phyloP scores from a whole-genome alignment of 2,888 invertebrate species.

The Nebria salina region DNA sequence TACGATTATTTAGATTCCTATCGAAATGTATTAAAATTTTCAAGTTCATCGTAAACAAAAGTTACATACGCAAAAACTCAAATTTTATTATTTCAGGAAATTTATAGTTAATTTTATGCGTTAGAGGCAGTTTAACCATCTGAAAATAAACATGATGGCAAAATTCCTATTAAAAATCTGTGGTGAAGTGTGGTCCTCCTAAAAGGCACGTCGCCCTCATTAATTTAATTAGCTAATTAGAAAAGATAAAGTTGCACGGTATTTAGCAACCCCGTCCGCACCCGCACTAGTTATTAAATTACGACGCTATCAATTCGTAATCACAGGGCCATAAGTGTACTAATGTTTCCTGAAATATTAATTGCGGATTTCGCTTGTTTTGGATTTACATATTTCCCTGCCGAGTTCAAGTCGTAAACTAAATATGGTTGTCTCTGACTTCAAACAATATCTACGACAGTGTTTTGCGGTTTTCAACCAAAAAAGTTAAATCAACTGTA shows the following conservation, averaged over 20 bases:
- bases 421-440: neutral
- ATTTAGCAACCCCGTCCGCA: conserved; percentile 31
- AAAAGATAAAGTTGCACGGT: conserved; percentile 39
- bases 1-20: conserved; percentile 11
- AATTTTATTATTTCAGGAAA: no score
- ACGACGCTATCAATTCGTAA: conserved; percentile 45
- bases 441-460: neutral
- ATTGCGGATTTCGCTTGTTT: conserved; percentile 20
- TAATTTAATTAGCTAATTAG: conserved; percentile 45
- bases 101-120: no score
- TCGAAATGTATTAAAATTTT: neutral
- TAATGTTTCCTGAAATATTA: conserved; percentile 41
- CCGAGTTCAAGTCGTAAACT: neutral
- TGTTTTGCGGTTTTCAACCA: neutral
- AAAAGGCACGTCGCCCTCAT: conserved; percentile 35
- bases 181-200: conserved; percentile 9
- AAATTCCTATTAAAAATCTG: neutral
- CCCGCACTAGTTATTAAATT: conserved; percentile 38
- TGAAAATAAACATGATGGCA: neutral
- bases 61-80: neutral
- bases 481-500: neutral
- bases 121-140: no score
- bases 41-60: neutral
- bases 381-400: conserved; percentile 11
- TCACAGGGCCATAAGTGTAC: conserved; percentile 20